Conservation (phyloP, 2,797 vertebrate genomes). For the Ptychadena robeensis region DNA sequence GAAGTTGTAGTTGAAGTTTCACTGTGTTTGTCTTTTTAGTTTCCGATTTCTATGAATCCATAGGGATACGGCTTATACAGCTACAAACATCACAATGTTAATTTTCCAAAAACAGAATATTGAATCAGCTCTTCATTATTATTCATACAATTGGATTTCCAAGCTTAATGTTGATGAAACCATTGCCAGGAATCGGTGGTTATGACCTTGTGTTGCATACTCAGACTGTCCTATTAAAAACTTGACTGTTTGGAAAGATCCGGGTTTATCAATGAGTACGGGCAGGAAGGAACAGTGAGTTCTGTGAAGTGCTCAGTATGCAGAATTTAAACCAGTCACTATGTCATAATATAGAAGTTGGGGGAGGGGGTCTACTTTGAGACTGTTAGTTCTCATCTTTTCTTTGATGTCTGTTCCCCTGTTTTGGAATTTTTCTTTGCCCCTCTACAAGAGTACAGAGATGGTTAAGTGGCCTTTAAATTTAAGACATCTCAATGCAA, state of each 20-base stretch:
- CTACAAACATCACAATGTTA: background rate
- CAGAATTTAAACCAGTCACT: background rate
- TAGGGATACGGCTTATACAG: no score
- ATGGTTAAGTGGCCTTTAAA: no score
- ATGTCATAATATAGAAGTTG: background rate
- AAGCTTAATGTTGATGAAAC: background rate
- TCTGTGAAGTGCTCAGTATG: background rate
- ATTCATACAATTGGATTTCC: constrained; percentile 4
- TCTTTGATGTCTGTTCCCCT: background rate
- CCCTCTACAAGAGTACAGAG: background rate
- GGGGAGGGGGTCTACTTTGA: no score
- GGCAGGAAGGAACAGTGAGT: background rate
- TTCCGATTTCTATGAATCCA: no score
- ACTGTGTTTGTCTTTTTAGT: no score
- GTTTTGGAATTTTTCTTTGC: no score
- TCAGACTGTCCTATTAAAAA: background rate
- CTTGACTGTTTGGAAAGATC: background rate
- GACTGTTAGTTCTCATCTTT: background rate
- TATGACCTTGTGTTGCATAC: background rate
- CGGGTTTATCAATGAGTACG: background rate
- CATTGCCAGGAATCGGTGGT: constrained; percentile 13
- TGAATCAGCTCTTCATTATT: background rate
- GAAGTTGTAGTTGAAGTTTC: no score
- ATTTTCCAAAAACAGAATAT: background rate
- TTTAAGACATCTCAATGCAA: no score